Evolutionary conservation across 2,113 vertebrate genomes (phyloP), one percentile per base, ranked within the genome.

Genomic region (Aleadryas rufinucha): DNA sequence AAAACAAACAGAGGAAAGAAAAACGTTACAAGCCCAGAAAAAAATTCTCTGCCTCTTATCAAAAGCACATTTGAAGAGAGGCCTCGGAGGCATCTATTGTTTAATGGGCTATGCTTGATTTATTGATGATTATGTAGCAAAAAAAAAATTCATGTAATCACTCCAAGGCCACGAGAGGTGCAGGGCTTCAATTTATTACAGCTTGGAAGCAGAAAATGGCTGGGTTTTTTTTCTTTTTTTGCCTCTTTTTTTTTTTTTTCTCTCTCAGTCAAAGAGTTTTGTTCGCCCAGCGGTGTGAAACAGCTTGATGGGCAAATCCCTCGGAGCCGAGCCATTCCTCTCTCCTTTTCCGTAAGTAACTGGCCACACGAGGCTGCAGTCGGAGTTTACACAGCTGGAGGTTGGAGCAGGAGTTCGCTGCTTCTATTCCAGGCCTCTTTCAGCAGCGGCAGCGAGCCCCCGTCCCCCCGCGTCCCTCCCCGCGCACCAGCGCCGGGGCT

Each of bases 1-100:
- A 95, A 97, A 96, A 96, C 93, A 97, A 96, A 96, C 89, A 94
- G 94, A 94, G 95, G 83, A 90, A 96, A 96, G 96, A 94, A 96
- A 96, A 97, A 97, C 53, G 76, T 89, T 93, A 90, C 89, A 93
- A 93, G 79, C 56, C 42, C 66, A 50, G 94, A 84, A 84, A 95
- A 95, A 95, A 88, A 70, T 64, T 74, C 59, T 78, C 87, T 95
- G 92, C 89, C 84, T 96, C 93, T 97, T 97, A 97, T 97, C 97
- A 95, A 97, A 97, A 97, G 96, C 97, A 97, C 80, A 96, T 97
- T 97, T 93, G 61, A 88, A 79, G 79, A 87, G 70, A 87, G 91
- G 89, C 83, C 93, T 96, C 24, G 37, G 95, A 97, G 96, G 89
- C 94, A 94, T 92, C 95, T 93, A 93, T 95, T 97, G 87, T 96